Conservation (phyloP, 2,888 invertebrate genomes). For the Macrophya alboannulata region DNA sequence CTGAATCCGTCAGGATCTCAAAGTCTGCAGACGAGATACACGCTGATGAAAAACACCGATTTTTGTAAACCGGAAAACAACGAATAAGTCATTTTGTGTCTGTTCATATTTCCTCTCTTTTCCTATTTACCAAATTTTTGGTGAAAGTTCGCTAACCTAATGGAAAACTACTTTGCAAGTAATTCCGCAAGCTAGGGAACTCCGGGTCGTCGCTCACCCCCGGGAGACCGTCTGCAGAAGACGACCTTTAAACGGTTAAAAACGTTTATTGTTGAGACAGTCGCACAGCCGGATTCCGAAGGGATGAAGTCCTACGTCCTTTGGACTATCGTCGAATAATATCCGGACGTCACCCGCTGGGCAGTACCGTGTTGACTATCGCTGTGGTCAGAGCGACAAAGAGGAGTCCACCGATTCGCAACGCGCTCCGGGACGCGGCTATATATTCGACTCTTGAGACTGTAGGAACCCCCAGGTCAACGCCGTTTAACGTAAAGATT, state of each 20-base stretch:
- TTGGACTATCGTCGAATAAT: conserved; percentile 40
- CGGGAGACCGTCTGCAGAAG: neutral
- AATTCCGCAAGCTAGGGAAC: neutral
- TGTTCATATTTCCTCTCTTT: neutral
- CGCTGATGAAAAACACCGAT: conserved; percentile 14
- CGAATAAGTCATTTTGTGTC: neutral
- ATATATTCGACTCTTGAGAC: conserved; percentile 35
- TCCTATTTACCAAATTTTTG: neutral
- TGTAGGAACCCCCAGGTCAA: conserved; percentile 46
- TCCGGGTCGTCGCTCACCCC: conserved; percentile 1
- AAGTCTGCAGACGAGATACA: neutral
- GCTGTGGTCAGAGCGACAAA: conserved; percentile 75
- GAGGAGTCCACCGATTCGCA: conserved; percentile 75
- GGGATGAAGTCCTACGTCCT: conserved; percentile 39
- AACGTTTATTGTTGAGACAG: conserved; percentile 52
- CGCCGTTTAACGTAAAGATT: conserved; percentile 63
- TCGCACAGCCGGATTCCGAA: conserved; percentile 30
- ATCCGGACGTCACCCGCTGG: conserved; percentile 71
- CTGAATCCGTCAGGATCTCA: conserved; percentile 6
- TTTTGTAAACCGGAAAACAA: neutral
- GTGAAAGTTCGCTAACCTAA: conserved; percentile 6
- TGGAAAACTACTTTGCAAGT: conserved; percentile 36
- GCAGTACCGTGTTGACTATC: conserved; percentile 74
- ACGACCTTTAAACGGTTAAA: conserved; percentile 35
- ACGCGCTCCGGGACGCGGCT: conserved; percentile 64